phyloP scores from a whole-genome alignment of 2,888 invertebrate genomes.

The Frankliniella fusca region DNA sequence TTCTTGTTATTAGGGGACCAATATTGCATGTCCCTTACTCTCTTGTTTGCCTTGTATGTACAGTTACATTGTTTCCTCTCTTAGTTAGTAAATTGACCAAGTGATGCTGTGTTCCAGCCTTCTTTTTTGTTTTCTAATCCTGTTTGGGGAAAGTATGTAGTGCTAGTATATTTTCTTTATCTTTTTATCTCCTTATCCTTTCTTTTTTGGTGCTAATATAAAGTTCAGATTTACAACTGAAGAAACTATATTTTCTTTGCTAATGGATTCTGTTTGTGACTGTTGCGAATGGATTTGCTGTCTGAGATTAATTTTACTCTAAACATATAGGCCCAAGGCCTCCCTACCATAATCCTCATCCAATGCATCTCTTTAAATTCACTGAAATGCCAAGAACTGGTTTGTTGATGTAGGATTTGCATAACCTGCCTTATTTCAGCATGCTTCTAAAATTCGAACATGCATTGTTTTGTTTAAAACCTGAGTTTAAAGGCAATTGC shows the following conservation, averaged over 20 bases:
- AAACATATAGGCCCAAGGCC: background rate
- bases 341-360: too few relatives aligned
- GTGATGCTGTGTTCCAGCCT: conserved; percentile 24
- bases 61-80: conserved; percentile 14
- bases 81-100: conserved; percentile 25
- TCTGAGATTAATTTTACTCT: background rate
- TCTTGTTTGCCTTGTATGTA: conserved; percentile 23
- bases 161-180: background rate
- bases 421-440: background rate
- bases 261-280: background rate
- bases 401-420: background rate
- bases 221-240: background rate
- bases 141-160: background rate
- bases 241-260: background rate
- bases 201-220: conserved; percentile 16
- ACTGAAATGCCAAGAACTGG: background rate
- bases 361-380: background rate
- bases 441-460: background rate
- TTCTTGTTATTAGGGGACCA: conserved; percentile 17
- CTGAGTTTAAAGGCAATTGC: background rate
- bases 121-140: conserved; percentile 14
- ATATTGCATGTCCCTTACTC: conserved; percentile 8
- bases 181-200: background rate
- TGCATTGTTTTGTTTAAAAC: background rate
- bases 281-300: conserved; percentile 8